Conservation (phyloP, 2,888 invertebrate species). For the Hypomecis punctinalis region DNA sequence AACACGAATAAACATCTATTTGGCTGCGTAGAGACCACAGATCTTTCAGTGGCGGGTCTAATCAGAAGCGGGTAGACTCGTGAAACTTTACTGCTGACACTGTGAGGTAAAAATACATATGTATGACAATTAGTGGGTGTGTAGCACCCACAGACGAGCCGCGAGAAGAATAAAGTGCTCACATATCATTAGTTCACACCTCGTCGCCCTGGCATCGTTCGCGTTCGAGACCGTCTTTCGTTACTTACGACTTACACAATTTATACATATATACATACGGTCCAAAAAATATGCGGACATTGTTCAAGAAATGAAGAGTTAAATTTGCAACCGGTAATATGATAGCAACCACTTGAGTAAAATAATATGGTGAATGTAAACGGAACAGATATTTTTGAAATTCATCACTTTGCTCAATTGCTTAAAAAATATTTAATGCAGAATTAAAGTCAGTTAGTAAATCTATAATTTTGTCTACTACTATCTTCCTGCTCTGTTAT, state of each 20-base stretch:
- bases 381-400: too few species aligned
- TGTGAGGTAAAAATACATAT: conserved; percentile 79
- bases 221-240: conserved; percentile 30
- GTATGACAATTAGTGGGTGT: conserved; percentile 76
- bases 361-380: too few species aligned
- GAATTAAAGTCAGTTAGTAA: too few species aligned
- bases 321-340: neutral
- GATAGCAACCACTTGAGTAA: neutral
- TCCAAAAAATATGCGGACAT: conserved; percentile 1
- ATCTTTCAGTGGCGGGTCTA: conserved; percentile 72
- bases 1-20: conserved; percentile 57
- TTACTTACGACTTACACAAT: conserved; percentile 30
- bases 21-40: conserved; percentile 55
- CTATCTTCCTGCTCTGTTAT: too few species aligned
- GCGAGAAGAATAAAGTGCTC: conserved; percentile 68
- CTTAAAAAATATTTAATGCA: too few species aligned
- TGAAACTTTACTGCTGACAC: conserved; percentile 70
- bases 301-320: neutral
- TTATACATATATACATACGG: too few species aligned
- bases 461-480: too few species aligned
- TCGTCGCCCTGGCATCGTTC: conserved; percentile 58
- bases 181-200: conserved; percentile 76
- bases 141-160: conserved; percentile 60
- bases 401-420: too few species aligned
- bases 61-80: conserved; percentile 65